Percentiles rank a stretch among this genome's conserved stretches.
These are phyloP conservation scores for Drosophila atripex DNA, from an alignment of 2,888 invertebrate genomes.

Conservation along the genomic window DNA sequence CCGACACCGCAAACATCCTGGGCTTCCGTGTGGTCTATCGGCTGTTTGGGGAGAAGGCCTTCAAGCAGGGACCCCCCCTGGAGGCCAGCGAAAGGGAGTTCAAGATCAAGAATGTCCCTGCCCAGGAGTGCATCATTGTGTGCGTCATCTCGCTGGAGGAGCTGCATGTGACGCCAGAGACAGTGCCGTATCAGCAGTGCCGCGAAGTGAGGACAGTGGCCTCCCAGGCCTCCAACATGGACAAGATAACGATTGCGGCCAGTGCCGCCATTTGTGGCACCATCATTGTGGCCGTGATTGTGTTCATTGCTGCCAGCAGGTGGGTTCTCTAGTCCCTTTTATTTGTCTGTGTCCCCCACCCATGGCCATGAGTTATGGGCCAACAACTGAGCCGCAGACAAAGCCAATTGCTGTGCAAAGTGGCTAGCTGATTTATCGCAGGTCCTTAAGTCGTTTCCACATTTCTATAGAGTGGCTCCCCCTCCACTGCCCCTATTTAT, in stretches of 20 bases:
- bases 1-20: slow-evolving; percentile 93
- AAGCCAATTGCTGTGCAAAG: slow-evolving; percentile 43
- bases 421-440: slow-evolving; percentile 51
- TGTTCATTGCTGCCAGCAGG: slow-evolving; percentile 93
- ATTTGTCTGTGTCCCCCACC: background rate
- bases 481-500: slow-evolving; percentile 9
- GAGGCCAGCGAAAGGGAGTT: slow-evolving; percentile 96
- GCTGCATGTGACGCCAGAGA: slow-evolving; percentile 93
- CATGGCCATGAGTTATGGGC: slow-evolving; percentile 36
- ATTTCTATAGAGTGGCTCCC: slow-evolving; percentile 13
- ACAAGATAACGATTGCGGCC: slow-evolving; percentile 96
- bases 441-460: slow-evolving; percentile 36
- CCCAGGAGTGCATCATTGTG: slow-evolving; percentile 96
- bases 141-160: slow-evolving; percentile 96
- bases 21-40: slow-evolving; percentile 95
- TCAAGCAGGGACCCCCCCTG: slow-evolving; percentile 94
- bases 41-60: slow-evolving; percentile 94
- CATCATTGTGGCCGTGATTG: slow-evolving; percentile 94
- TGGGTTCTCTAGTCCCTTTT: slow-evolving; percentile 48
- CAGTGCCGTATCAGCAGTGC: slow-evolving; percentile 93
- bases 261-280: slow-evolving; percentile 97
- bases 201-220: slow-evolving; percentile 94
- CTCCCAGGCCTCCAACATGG: slow-evolving; percentile 94
- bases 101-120: slow-evolving; percentile 95
- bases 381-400: slow-evolving; percentile 29